These are phyloP conservation scores for Ischnura elegans DNA, from an alignment of 2,888 invertebrate species.

Conservation along the genomic window DNA sequence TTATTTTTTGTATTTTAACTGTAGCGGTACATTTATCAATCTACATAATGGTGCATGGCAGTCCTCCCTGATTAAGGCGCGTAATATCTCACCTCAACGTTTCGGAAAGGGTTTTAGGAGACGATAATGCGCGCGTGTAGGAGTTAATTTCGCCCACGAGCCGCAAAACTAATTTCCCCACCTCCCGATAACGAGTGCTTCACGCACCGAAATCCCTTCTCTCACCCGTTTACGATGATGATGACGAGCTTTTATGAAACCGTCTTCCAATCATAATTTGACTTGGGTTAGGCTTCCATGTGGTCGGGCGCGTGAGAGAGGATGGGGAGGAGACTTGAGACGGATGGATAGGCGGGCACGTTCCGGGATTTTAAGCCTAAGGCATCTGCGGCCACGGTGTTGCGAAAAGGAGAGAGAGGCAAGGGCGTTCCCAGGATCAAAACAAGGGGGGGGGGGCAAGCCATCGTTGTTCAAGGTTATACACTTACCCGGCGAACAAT, in stretches of 20 bases:
- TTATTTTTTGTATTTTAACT: no score
- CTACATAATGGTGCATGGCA: no score
- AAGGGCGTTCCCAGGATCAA: no score
- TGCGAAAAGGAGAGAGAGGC: no score
- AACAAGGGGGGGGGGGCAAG: no score
- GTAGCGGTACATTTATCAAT: no score
- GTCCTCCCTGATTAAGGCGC: not conserved
- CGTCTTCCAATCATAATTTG: conserved; percentile 21
- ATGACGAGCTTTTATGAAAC: conserved; percentile 6
- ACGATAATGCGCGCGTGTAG: not conserved
- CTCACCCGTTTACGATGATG: not conserved
- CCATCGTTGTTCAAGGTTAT: no score
- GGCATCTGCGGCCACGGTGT: conserved; percentile 48
- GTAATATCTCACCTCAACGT: not conserved
- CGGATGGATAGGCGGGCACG: conserved; percentile 47
- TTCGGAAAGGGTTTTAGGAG: not conserved
- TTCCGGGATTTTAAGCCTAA: conserved; percentile 20
- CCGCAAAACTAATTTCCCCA: not conserved
- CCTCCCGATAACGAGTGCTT: not conserved
- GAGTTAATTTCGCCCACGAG: not conserved
- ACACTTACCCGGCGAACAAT: no score
- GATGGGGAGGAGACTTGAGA: conserved; percentile 7
- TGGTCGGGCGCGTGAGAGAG: not conserved
- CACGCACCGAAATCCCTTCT: not conserved
- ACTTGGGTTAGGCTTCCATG: not conserved